Evolutionary conservation across 2,888 invertebrate genomes (phyloP).

Genomic region (Drosophila prolongata): DNA sequence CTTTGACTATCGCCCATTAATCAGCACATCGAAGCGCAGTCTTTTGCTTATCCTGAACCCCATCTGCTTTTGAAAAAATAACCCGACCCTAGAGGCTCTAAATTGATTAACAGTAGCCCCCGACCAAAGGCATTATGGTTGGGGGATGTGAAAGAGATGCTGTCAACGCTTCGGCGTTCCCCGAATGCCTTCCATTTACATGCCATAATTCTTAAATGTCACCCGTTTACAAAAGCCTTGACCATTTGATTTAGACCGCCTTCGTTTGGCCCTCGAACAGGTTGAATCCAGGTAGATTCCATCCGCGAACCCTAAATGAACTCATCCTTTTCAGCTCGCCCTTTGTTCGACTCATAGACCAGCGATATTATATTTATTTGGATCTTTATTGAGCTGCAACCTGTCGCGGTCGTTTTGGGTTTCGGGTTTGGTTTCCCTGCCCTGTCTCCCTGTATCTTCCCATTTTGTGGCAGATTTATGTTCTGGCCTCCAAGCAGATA

Average conservation of each 20-base stretch:
- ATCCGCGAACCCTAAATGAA: constrained; percentile 62
- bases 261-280: constrained; percentile 40
- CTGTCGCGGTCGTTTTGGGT: constrained; percentile 60
- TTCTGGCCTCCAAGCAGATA: constrained; percentile 56
- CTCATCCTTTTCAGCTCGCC: constrained; percentile 64
- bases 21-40: constrained; percentile 47
- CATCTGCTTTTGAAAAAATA: too few relatives aligned
- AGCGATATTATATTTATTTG: constrained; percentile 63
- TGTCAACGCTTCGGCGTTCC: constrained; percentile 68
- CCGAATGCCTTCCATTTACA: constrained; percentile 76
- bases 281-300: constrained; percentile 42
- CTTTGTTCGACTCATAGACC: constrained; percentile 39
- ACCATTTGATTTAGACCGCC: constrained; percentile 76
- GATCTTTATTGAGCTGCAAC: constrained; percentile 76
- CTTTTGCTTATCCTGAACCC: constrained; percentile 52
- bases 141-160: constrained; percentile 28
- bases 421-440: constrained; percentile 12
- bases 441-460: constrained; percentile 16
- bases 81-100: constrained; percentile 61
- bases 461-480: constrained; percentile 69
- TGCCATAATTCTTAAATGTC: constrained; percentile 80
- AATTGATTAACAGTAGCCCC: constrained; percentile 75
- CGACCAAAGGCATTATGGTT: constrained; percentile 1
- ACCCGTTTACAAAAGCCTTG: constrained; percentile 72
- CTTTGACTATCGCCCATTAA: constrained; percentile 2